Base-by-base conservation (phyloP, 2,888 invertebrate species). In the Aporophyla lueneburgensis region DNA sequence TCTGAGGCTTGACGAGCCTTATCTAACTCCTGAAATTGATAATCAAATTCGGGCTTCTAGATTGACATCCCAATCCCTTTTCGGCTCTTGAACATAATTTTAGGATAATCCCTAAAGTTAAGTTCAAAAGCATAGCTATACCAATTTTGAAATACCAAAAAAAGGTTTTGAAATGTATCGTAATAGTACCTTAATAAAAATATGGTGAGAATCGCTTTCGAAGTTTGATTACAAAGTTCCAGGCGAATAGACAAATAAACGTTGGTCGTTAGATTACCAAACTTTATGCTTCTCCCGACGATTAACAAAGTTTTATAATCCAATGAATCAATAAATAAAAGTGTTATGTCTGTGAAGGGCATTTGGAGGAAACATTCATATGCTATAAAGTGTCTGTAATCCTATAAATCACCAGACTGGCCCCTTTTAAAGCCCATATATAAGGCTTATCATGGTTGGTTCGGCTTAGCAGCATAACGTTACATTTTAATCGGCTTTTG, bases 281-380 rank as follows among this genome's bases (percentile, higher is more conserved):
- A 81, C 58, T 84, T 82, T 71, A 84, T 58, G 65, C 70, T 80
- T 66, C 68, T 63, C 46, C 43, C 40, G 71, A 63, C 69, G 61
- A 84, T 84, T 71, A 84, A 68, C 58, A 63, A 84, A 81, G 81
- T 81, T 81, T 75, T 72, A 75, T 75, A 71, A 72, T 66, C 56
- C 66, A 75, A 83, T 63, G 24, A 73, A 77, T 71, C 71, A 76
- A 79, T 54, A 63, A 58, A 82, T 70, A 68, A 67, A 81, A 71
- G 40, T 62, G 24, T 43, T 24, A 21, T 33, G 49, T 27, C n/a
- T 54, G 3, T 46, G 24, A 46, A 76, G 53, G 59, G 70, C 1
- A 19, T 54, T 54, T 62, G n/a, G n/a, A 46, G 2, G n/a, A 54
- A 79, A 12, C 21, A 77, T n/a, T 27, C 2, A 49, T 24, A 14